Conservation (phyloP, 2,888 invertebrate species). For the Drosophila anceps region DNA sequence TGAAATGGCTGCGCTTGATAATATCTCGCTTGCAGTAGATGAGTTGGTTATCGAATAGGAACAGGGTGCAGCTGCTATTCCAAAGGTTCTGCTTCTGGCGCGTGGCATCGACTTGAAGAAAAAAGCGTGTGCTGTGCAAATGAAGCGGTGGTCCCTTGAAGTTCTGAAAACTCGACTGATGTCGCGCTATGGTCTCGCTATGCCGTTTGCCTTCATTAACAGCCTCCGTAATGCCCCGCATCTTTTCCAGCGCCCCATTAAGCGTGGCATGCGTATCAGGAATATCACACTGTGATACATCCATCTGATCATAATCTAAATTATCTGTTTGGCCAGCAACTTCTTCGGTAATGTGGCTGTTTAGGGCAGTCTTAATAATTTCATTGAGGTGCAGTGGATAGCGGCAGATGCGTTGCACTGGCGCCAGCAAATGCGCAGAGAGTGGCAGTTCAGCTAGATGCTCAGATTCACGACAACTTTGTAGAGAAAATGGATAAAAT, state of each 20-base stretch:
- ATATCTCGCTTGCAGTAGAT: conserved; percentile 94
- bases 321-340: conserved; percentile 30
- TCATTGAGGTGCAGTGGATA: conserved; percentile 94
- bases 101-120: conserved; percentile 92
- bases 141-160: conserved; percentile 87
- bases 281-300: conserved; percentile 80
- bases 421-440: conserved; percentile 93
- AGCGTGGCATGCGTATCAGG: conserved; percentile 83
- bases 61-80: conserved; percentile 92
- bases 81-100: conserved; percentile 92
- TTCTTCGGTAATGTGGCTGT: conserved; percentile 17
- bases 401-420: conserved; percentile 95
- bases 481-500: neutral
- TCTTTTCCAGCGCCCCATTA: conserved; percentile 83
- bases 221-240: conserved; percentile 85
- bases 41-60: conserved; percentile 93
- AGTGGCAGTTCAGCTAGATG: conserved; percentile 93
- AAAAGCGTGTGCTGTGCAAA: conserved; percentile 91
- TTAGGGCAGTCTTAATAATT: conserved; percentile 87
- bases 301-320: conserved; percentile 74
- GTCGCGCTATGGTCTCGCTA: conserved; percentile 85
- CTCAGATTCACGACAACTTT: conserved; percentile 91
- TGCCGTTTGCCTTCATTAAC: conserved; percentile 88
- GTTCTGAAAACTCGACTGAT: conserved; percentile 85
- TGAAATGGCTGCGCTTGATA: conserved; percentile 91